Evolutionary conservation across 1,140 invertebrate species (phyloP).

Genomic region (Drosophila hydei): DNA sequence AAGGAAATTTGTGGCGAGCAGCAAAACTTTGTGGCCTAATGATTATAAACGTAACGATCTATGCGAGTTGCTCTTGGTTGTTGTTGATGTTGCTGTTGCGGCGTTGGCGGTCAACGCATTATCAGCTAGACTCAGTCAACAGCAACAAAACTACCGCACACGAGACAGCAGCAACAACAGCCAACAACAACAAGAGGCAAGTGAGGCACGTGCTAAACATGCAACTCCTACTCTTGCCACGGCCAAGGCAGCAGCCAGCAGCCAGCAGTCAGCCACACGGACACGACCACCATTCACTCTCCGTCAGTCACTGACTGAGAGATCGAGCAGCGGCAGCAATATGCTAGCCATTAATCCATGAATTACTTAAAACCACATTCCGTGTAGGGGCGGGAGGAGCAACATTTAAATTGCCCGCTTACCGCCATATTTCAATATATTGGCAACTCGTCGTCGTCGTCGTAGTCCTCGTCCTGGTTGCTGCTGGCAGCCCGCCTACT

Average conservation of each 20-base stretch:
- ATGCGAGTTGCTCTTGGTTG: constrained; percentile 9
- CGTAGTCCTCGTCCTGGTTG: constrained; percentile 3
- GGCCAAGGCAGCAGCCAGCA: constrained; percentile 46
- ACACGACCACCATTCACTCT: constrained; percentile 78
- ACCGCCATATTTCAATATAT: constrained; percentile 82
- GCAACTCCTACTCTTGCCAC: constrained; percentile 80
- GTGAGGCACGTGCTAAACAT: constrained; percentile 79
- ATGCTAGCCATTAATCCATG: constrained; percentile 81
- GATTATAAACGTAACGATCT: constrained; percentile 80
- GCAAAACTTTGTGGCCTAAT: constrained; percentile 57
- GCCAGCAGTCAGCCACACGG: constrained; percentile 35
- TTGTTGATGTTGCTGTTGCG: constrained; percentile 45
- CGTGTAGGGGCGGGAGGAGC: constrained; percentile 33
- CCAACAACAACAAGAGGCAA: constrained; percentile 29
- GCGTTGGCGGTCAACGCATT: constrained; percentile 81
- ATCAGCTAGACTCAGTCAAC: constrained; percentile 51
- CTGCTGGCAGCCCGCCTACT: constrained; percentile 62
- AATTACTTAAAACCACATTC: constrained; percentile 82
- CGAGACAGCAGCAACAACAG: constrained; percentile 49
- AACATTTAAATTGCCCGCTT: constrained; percentile 80
- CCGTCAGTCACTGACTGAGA: constrained; percentile 36
- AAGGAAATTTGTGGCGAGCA: constrained; percentile 37
- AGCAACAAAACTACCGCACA: constrained; percentile 57
- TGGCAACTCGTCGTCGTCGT: constrained; percentile 39
- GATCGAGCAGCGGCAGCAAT: constrained; percentile 54